phyloP scores from a whole-genome alignment of 2,113 vertebrate genomes.

The Hemiprocne comata region DNA sequence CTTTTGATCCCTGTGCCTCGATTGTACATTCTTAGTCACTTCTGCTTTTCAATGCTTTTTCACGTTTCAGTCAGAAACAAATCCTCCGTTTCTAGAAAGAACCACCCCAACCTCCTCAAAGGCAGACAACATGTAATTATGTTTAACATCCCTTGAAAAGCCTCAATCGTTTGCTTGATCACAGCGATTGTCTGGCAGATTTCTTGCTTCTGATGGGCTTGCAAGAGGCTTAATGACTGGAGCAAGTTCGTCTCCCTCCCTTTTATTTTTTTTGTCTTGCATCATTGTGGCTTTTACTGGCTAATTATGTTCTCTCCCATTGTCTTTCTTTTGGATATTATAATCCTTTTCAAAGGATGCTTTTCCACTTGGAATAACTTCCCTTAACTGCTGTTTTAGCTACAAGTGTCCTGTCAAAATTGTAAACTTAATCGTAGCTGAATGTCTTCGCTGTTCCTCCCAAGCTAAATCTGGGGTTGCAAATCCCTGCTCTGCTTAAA shows the following conservation, averaged over 20 bases:
- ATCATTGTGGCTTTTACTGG: background rate
- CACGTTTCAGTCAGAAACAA: accelerated
- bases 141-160: background rate
- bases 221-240: background rate
- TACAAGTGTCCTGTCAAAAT: background rate
- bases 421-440: background rate
- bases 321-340: background rate
- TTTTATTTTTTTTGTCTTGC: background rate
- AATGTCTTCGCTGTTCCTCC: background rate
- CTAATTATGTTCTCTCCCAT: background rate
- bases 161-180: background rate
- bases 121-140: background rate
- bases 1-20: background rate
- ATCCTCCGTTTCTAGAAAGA: background rate
- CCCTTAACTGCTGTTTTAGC: background rate
- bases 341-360: background rate
- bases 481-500: background rate
- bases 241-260: background rate
- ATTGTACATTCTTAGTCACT: background rate
- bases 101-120: background rate
- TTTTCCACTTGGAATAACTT: background rate
- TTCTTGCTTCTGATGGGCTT: background rate
- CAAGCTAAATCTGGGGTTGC: background rate
- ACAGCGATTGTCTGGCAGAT: background rate
- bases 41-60: background rate